These are phyloP conservation scores for Sibirionetta formosa DNA, from an alignment of 2,797 vertebrate species.

Conservation along the genomic window DNA sequence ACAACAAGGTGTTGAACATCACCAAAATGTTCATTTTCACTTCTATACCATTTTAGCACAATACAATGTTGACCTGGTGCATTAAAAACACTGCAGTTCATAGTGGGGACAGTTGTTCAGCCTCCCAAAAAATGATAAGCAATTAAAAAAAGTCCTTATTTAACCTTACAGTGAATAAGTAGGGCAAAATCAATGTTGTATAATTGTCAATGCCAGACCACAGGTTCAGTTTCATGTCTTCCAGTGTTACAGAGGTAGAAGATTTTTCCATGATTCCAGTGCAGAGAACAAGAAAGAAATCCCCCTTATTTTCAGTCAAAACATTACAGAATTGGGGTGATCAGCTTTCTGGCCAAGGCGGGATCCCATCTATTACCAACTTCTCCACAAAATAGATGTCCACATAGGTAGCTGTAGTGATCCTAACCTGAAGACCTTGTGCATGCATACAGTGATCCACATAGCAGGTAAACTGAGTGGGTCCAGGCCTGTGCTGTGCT, in stretches of 20 bases:
- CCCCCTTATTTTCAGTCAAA: background rate
- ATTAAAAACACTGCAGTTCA: background rate
- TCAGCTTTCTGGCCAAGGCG: background rate
- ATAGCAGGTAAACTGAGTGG: background rate
- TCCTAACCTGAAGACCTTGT: background rate
- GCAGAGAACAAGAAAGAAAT: background rate
- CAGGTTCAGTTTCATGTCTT: background rate
- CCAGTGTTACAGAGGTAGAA: rapidly evolving
- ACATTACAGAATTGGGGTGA: background rate
- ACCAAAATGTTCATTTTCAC: background rate
- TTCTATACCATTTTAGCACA: rapidly evolving
- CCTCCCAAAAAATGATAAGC: background rate
- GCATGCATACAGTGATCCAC: background rate
- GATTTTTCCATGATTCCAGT: background rate
- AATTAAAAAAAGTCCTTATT: background rate
- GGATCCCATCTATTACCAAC: background rate
- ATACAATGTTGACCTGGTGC: background rate
- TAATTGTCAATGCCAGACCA: background rate
- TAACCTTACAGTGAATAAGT: background rate
- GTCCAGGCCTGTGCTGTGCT: background rate
- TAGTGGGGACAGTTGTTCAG: background rate
- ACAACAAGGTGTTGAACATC: background rate
- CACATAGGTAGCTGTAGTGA: background rate
- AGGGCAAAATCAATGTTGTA: background rate
- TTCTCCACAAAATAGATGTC: background rate